Evolutionary conservation across 2,888 invertebrate genomes (phyloP).

Genomic region (Camptogramma bilineatum): DNA sequence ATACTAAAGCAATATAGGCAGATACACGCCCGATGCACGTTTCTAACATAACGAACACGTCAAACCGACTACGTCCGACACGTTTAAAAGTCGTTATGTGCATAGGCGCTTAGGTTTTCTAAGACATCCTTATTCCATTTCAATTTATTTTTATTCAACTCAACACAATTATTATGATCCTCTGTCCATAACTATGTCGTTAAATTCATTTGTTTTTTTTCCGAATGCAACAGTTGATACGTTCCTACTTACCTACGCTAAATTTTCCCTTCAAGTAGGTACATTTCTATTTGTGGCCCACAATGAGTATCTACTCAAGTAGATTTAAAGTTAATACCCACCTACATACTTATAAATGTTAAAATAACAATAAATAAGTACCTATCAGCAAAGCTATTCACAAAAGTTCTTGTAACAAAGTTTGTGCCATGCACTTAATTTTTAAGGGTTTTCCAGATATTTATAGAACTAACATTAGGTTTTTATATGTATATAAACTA

Average conservation of each 20-base stretch:
- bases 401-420: slow-evolving; percentile 3
- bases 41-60: too few relatives aligned
- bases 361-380: background rate
- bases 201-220: too few relatives aligned
- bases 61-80: too few relatives aligned
- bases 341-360: background rate
- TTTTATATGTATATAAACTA: slow-evolving; percentile 6
- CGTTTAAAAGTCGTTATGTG: too few relatives aligned
- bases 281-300: slow-evolving; percentile 1
- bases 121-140: too few relatives aligned
- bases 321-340: background rate
- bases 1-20: too few relatives aligned
- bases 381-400: slow-evolving; percentile 6
- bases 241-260: background rate
- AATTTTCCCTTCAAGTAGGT: background rate
- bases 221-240: background rate
- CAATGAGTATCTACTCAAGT: background rate
- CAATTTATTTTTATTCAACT: too few relatives aligned
- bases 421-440: slow-evolving; percentile 17
- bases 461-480: background rate
- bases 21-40: too few relatives aligned
- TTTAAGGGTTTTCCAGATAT: slow-evolving; percentile 8
- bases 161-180: too few relatives aligned
- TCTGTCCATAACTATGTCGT: too few relatives aligned
- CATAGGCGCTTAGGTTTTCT: too few relatives aligned